These are phyloP conservation scores for Podarcis muralis DNA, from an alignment of 2,113 vertebrate species.

Conservation along the genomic window DNA sequence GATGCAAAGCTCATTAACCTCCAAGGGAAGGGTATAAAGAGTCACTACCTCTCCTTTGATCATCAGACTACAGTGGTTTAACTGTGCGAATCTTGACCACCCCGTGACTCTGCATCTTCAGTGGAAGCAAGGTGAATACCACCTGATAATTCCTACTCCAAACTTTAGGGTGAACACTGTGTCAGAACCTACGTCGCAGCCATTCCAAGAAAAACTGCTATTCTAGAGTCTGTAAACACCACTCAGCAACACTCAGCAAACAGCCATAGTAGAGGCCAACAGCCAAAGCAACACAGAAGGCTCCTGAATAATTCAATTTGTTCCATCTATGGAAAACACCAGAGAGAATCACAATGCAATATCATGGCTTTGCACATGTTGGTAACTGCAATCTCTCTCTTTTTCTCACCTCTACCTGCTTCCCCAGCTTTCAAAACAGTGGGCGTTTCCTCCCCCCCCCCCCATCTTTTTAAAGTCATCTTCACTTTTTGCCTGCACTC, in stretches of 20 bases:
- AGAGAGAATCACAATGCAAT: not conserved
- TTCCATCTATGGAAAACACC: not conserved
- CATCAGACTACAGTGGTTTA: not conserved
- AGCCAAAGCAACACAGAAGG: not conserved
- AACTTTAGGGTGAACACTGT: not conserved
- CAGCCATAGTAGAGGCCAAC: not conserved
- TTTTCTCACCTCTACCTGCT: not conserved
- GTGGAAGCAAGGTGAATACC: not conserved
- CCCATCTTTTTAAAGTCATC: not conserved
- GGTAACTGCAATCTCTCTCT: not conserved
- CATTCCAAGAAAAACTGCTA: not conserved
- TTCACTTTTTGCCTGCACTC: not conserved
- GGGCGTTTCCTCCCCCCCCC: not conserved
- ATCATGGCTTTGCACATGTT: not conserved
- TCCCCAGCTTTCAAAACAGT: not conserved
- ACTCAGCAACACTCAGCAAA: not conserved
- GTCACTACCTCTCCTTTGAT: not conserved
- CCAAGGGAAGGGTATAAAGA: not conserved
- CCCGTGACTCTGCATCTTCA: not conserved
- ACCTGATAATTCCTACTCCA: not conserved
- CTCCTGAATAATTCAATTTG: constrained; percentile 18
- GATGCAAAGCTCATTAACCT: not conserved
- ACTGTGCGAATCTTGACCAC: not conserved
- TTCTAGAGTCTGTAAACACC: not conserved
- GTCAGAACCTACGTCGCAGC: not conserved